phyloP scores from a whole-genome alignment of 2,888 invertebrate species.

The Plemyria rubiginata region DNA sequence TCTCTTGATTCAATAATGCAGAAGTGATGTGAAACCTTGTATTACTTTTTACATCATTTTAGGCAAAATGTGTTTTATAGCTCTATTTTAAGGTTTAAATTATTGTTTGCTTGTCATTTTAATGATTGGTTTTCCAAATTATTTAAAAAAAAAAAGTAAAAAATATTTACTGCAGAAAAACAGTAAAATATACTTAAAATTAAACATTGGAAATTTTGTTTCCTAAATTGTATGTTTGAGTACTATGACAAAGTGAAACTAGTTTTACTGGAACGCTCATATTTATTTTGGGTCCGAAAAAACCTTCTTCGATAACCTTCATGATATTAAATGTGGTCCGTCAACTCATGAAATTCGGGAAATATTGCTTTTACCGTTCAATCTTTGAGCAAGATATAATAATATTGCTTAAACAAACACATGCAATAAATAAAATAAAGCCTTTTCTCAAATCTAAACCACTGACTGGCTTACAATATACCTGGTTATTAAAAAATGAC shows the following conservation, averaged over 20 bases:
- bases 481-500: too few relatives aligned
- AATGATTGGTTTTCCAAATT: too few relatives aligned
- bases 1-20: constrained; percentile 59
- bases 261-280: background rate
- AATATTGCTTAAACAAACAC: background rate
- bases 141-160: too few relatives aligned
- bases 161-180: too few relatives aligned
- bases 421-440: background rate
- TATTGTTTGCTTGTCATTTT: too few relatives aligned
- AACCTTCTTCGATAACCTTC: constrained; percentile 7
- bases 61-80: background rate
- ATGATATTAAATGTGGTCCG: constrained; percentile 26
- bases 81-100: background rate
- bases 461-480: too few relatives aligned
- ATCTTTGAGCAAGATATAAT: background rate
- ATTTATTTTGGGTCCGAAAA: constrained; percentile 3
- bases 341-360: constrained; percentile 29
- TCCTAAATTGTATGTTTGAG: too few relatives aligned
- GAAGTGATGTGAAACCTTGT: constrained; percentile 51
- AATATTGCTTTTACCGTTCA: constrained; percentile 12
- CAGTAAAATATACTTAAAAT: too few relatives aligned
- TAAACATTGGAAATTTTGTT: too few relatives aligned
- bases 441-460: too few relatives aligned
- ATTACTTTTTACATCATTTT: background rate
- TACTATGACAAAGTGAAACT: background rate